Base-by-base conservation (phyloP, 2,113 vertebrate species). In the Aleadryas rufinucha region DNA sequence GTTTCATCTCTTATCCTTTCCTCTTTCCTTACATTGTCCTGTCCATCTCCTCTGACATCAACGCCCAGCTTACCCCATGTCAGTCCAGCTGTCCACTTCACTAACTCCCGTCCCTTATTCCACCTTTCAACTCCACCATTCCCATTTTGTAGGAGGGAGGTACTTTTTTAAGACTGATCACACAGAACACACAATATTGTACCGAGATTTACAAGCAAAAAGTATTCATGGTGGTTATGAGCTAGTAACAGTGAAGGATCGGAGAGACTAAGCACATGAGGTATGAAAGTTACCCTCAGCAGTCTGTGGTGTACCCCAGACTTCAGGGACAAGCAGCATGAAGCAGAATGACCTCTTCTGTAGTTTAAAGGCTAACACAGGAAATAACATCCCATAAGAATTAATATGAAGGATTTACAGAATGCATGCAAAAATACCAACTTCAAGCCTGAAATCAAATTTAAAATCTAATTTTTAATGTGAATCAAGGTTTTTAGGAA, bases 11-110 rank as follows among this genome's bases (percentile, higher is more conserved):
- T 83, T 84, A 92, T 66, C 68, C 82, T 80, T 85, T 94, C 75
- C 79, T 93, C 76, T 47, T 96, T 96, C 95, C 95, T 95, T 54
- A 74, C 60, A 94, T 96, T 96, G 92, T 97, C 66, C 90, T 56
- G 23, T 61, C 24, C 76, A 77, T 31, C 85, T 70, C 87, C 84
- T 85, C 92, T 85, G 88, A 96, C 95, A 88, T 75, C 84, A 95
- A 9, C 0, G 4, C 41, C 33, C 4, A 0, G 24, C 52, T 91
- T 91, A 50, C 50, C 54, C 47, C 63, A 56, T 54, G 28, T 28
- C 75, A 95, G 24, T 7, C 21, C 89, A 87, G 74, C 50, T 80
- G 54, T 10, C 18, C 3, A 2, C n/a, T 64, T 41, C 10, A 14
- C 8, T 11, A 87, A 52, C 21, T 50, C 26, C 14, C 24, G 6